Conservation (phyloP, 2,888 invertebrate species). For the Cloeon dipterum region DNA sequence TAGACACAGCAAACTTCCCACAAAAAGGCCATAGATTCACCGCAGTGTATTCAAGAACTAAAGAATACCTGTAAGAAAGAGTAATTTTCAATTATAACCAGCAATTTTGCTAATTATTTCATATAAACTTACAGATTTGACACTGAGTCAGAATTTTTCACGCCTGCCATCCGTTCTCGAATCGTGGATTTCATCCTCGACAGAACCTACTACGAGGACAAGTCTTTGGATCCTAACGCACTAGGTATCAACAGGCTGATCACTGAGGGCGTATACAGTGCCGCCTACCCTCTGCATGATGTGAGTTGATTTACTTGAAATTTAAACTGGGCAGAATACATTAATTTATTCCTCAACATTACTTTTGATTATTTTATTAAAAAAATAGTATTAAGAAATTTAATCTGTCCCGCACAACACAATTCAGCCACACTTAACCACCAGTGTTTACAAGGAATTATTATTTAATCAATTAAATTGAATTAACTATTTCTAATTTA, state of each 20-base stretch:
- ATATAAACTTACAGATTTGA: too few species aligned
- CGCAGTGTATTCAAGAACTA: conserved; percentile 72
- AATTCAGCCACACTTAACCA: too few species aligned
- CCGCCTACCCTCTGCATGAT: conserved; percentile 75
- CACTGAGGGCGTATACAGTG: conserved; percentile 44
- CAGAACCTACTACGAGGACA: conserved; percentile 54
- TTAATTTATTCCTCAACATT: too few species aligned
- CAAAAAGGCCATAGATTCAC: conserved; percentile 57
- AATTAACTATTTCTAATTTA: too few species aligned
- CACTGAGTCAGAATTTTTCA: conserved; percentile 64
- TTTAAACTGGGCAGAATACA: too few species aligned
- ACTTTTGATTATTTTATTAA: too few species aligned
- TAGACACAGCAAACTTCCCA: conserved; percentile 51
- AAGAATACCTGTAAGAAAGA: conserved; percentile 81
- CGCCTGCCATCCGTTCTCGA: conserved; percentile 59
- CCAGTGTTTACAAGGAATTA: too few species aligned
- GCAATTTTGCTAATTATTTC: too few species aligned
- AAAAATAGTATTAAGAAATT: too few species aligned
- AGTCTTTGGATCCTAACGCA: conserved; percentile 41
- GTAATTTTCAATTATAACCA: too few species aligned
- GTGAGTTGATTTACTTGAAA: conserved; percentile 35
- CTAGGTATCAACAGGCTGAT: conserved; percentile 54
- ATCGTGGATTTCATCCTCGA: conserved; percentile 85
- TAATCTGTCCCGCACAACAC: too few species aligned
- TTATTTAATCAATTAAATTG: too few species aligned